phyloP scores from a whole-genome alignment of 2,797 vertebrate genomes.

The Pseudocheirus occidentalis region DNA sequence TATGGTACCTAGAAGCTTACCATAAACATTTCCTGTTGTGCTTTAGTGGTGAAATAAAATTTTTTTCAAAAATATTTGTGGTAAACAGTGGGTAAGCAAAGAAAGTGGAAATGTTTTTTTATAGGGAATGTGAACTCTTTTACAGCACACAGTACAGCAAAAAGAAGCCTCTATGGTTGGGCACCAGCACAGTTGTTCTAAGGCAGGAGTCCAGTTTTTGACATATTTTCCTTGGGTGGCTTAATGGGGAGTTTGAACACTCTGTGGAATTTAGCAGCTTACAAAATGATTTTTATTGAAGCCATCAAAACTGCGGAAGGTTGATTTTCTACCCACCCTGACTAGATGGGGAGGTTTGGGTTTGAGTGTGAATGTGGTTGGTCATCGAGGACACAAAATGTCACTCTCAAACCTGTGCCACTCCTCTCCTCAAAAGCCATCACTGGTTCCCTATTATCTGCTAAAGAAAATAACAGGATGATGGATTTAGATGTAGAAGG shows the following conservation, averaged over 20 bases:
- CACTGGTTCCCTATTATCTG: background rate
- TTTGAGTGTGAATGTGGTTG: background rate
- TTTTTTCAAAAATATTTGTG: constrained; percentile 72
- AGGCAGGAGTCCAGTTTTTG: constrained; percentile 54
- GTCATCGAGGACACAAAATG: background rate
- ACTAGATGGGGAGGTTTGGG: background rate
- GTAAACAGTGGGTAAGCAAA: constrained; percentile 71
- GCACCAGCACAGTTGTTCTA: constrained; percentile 65
- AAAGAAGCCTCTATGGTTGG: constrained; percentile 70
- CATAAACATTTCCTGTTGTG: constrained; percentile 73
- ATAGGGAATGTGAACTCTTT: constrained; percentile 77
- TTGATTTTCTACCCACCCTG: constrained; percentile 28
- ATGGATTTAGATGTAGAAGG: background rate
- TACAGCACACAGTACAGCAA: constrained; percentile 67
- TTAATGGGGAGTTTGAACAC: constrained; percentile 38
- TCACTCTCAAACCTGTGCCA: background rate
- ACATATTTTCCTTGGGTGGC: constrained; percentile 53
- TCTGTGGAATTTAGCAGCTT: constrained; percentile 64
- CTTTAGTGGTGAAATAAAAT: constrained; percentile 72
- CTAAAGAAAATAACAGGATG: background rate
- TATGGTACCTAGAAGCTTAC: constrained; percentile 60
- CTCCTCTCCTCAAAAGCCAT: background rate
- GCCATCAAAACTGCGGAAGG: constrained; percentile 60
- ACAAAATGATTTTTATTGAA: constrained; percentile 64
- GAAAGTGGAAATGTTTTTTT: constrained; percentile 81